phyloP scores from a whole-genome alignment of 2,113 vertebrate genomes.

The Proteles cristata region DNA sequence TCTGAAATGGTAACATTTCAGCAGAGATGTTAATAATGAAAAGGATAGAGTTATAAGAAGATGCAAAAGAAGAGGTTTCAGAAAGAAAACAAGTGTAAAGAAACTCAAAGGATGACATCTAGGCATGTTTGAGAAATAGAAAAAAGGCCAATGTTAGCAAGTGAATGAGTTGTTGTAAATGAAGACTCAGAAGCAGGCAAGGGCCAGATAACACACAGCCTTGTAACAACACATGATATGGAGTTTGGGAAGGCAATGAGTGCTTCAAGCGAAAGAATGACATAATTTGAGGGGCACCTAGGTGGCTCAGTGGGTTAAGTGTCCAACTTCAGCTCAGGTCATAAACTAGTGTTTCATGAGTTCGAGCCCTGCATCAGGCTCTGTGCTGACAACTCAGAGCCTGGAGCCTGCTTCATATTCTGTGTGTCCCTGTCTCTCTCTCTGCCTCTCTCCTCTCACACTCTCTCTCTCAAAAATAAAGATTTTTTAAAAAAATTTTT shows the following conservation, averaged over 20 bases:
- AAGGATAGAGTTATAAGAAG: neutral
- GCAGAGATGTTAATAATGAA: neutral
- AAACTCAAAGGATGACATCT: constrained; percentile 10
- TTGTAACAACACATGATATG: neutral
- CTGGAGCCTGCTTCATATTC: no score
- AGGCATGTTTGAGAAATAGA: neutral
- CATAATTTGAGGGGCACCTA: neutral
- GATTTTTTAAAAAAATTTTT: neutral
- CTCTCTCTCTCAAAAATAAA: no score
- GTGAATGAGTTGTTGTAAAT: neutral
- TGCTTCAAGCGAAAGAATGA: constrained; percentile 21
- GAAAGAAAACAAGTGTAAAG: neutral
- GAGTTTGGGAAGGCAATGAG: neutral
- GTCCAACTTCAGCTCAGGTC: no score
- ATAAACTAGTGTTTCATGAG: no score
- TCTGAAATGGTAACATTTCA: neutral
- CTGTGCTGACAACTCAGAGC: no score
- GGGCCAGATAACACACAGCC: neutral
- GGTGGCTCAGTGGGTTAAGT: no score
- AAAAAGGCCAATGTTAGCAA: neutral
- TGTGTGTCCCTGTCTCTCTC: no score
- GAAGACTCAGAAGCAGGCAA: neutral
- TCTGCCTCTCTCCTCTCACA: no score
- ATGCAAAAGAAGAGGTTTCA: neutral
- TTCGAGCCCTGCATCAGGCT: no score